Evolutionary conservation across 2,797 vertebrate species (phyloP), one percentile per base, ranked within the genome.

Genomic region (Helarctos malayanus): DNA sequence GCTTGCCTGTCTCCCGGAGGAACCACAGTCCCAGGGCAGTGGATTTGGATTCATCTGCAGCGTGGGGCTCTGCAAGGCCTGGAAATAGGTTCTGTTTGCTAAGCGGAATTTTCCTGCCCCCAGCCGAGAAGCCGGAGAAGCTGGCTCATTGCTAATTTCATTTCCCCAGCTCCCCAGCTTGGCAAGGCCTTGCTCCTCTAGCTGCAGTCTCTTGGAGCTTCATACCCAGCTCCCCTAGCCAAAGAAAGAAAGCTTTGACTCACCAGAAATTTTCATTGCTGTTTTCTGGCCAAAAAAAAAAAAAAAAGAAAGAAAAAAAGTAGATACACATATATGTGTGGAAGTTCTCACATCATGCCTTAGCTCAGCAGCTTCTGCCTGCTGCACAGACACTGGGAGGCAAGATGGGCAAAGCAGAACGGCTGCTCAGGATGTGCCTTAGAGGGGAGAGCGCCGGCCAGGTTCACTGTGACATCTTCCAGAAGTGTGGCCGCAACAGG

Each of bases 241-340:
- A 95, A 95, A 81, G 95, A 78, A 88, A 91, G 95, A 45, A 94
- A 94, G 92, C 92, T 95, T 97, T 97, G 97, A 97, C 94, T 98
- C 96, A 96, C 96, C 94, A 97, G 96, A 94, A 97, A 97, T 57
- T 89, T 32, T 97, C 91, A 56, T 23, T 97, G 97, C 96, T 95
- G 73, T 96, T 88, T 97, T 90, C 59, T 96, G 90, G 92, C 89
- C 80, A 79, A 78, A 89, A 87, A 80, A 69, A 49, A 75, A 69
- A 52, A 23, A 93, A 27, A 69, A 80, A 71, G 14, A 61, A 19
- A 71, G 13, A 84, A 56, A 69, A 63, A 91, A 94, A 92, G 93
- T 75, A 94, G 56, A 79, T 91, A 68, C 32, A 49, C 73, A 49
- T 76, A 32, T 47, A 47, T 76, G 47, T 76, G 73, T 76, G 73